phyloP scores from a whole-genome alignment of 2,888 invertebrate genomes.

The Sepioteuthis lessoniana region DNA sequence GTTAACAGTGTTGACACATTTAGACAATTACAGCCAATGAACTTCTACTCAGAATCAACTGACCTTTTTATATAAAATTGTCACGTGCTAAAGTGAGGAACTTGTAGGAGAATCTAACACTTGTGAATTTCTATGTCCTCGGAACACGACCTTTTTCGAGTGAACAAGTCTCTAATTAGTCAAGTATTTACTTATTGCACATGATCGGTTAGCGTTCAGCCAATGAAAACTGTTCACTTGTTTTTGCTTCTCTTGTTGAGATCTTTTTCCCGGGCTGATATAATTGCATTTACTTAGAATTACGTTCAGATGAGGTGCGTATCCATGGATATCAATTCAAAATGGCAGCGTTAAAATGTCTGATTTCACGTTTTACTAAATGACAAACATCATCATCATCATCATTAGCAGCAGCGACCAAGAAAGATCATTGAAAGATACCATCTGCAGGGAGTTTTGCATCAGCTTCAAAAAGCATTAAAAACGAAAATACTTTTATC shows the following conservation, averaged over 20 bases:
- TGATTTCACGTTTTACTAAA: no score
- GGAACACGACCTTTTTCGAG: no score
- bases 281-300: no score
- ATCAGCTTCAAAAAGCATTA: no score
- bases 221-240: not conserved
- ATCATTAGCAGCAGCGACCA: no score
- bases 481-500: no score
- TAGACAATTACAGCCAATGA: not conserved
- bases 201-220: not conserved
- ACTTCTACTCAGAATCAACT: not conserved
- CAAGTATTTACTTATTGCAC: not conserved
- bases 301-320: not conserved
- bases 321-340: not conserved
- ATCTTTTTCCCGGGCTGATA: not conserved
- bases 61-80: not conserved
- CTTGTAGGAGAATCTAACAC: not conserved
- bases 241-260: not conserved
- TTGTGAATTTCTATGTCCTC: not conserved
- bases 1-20: not conserved
- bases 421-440: no score
- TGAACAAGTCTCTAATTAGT: not conserved
- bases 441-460: no score
- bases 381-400: no score
- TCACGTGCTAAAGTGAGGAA: not conserved
- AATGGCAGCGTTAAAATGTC: not conserved